Percentiles rank a stretch among this genome's conserved stretches.
These are phyloP conservation scores for Pyxicephalus adspersus DNA, from an alignment of 2,113 vertebrate species.

Conservation along the genomic window DNA sequence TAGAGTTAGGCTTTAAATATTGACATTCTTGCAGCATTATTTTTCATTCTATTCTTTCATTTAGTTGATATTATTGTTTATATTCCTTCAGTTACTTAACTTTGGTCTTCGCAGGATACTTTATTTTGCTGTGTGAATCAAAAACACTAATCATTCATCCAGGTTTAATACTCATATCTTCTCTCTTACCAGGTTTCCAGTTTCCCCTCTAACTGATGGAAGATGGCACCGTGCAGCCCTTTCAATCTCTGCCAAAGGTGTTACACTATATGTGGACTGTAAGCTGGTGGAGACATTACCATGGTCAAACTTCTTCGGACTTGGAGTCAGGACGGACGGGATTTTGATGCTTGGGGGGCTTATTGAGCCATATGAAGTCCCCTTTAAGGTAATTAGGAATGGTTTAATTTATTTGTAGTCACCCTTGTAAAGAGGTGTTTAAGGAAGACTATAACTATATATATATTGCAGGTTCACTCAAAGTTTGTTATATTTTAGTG, in stretches of 20 bases:
- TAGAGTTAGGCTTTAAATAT: no score
- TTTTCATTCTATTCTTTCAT: no score
- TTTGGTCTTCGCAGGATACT: no score
- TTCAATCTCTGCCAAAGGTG: constrained; percentile 73
- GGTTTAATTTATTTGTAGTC: neutral
- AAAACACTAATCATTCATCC: no score
- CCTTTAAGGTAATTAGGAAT: constrained; percentile 78
- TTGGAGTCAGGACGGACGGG: constrained; percentile 75
- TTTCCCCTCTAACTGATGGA: constrained; percentile 75
- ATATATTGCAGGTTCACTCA: no score
- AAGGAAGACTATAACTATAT: neutral
- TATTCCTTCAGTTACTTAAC: no score
- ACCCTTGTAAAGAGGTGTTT: no score
- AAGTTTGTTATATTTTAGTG: no score
- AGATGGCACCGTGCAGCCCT: constrained; percentile 81
- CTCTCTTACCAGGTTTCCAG: constrained; percentile 74
- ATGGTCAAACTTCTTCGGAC: constrained; percentile 77
- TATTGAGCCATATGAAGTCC: constrained; percentile 77
- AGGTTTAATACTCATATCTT: neutral
- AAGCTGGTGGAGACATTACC: constrained; percentile 79
- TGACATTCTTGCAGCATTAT: no score
- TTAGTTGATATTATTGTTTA: no score
- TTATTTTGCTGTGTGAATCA: no score
- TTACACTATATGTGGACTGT: constrained; percentile 84
- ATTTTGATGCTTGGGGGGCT: constrained; percentile 82